Base-by-base conservation (phyloP, 2,113 vertebrate species). In the Thunnus thynnus region DNA sequence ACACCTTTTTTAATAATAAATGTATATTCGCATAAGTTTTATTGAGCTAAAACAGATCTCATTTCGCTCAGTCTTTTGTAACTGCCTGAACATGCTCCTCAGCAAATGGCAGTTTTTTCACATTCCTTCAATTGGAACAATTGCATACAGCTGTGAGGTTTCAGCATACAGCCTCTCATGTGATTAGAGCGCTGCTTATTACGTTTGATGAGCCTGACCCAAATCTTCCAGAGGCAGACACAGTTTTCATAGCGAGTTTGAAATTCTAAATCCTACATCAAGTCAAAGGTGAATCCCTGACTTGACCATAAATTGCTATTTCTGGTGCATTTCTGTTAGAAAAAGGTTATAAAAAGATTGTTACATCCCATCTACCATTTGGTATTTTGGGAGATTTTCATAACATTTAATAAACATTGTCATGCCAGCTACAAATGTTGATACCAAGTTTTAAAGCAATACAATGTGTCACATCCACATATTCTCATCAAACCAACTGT, bases 131-230 rank as follows among this genome's bases (percentile, higher is more conserved):
- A 85, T 75, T 83, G 57, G 84, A 82, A 90, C 87, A 89, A 86
- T 85, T 32, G 72, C 81, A 44, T 82, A 76, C 84, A 89, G 86
- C 87, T 91, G 86, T 81, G 89, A 89, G 84, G 83, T 81, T 88
- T 87, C 80, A 77, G 80, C 75, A 80, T 25, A 25, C 77, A 64
- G 85, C 84, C 86, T 91, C 89, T 90, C 82, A 36, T 84, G 88
- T 89, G 92, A 94, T 90, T 91, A 91, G 82, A 73, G 83, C 75
- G 27, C 83, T 78, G 79, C 91, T 93, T 93, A 93, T 94, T 92
- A 74, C 78, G 71, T 91, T 90, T 91, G 90, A 94, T 94, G 88
- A 92, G 89, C 63, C 88, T 94, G 93, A 94, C 92, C 93, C 89
- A 92, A 93, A 93, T 94, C 86, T 92, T 93, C 74, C 66, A 78